phyloP scores from a whole-genome alignment of 2,113 vertebrate species.

The Brevimyrus niger region DNA sequence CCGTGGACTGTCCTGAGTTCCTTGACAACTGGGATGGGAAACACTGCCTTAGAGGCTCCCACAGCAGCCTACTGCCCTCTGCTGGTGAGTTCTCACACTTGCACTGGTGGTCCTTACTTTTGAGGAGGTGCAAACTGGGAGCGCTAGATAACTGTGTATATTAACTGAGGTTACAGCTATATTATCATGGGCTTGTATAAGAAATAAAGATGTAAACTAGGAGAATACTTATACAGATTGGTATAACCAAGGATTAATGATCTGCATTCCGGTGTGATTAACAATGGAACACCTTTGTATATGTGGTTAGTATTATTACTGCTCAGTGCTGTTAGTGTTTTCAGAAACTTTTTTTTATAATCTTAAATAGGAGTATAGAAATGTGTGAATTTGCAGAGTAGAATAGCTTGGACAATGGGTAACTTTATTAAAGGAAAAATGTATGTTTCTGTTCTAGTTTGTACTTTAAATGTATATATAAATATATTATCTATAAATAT shows the following conservation, averaged over 20 bases:
- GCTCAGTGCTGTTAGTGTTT: background rate
- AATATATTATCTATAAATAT: background rate
- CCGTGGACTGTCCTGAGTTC: too few relatives aligned
- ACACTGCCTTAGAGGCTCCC: too few relatives aligned
- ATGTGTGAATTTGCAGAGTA: background rate
- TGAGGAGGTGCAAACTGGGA: background rate
- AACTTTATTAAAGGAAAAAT: background rate
- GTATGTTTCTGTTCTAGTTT: background rate
- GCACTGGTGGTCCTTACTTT: background rate
- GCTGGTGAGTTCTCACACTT: background rate
- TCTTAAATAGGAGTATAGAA: background rate
- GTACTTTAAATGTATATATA: background rate
- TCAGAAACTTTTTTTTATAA: background rate
- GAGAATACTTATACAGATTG: background rate
- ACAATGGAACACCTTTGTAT: background rate
- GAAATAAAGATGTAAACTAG: background rate
- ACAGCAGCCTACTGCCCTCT: background rate
- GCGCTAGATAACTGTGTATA: background rate
- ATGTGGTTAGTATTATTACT: background rate
- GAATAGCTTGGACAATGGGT: background rate
- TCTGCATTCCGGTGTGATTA: background rate
- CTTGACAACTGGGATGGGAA: too few relatives aligned
- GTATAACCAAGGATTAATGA: background rate
- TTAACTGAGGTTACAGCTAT: background rate
- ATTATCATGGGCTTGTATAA: background rate